Percentiles rank a stretch among this genome's conserved stretches.
Conservation (phyloP, 2,797 vertebrate species). For the Sebastiscus tertius region DNA sequence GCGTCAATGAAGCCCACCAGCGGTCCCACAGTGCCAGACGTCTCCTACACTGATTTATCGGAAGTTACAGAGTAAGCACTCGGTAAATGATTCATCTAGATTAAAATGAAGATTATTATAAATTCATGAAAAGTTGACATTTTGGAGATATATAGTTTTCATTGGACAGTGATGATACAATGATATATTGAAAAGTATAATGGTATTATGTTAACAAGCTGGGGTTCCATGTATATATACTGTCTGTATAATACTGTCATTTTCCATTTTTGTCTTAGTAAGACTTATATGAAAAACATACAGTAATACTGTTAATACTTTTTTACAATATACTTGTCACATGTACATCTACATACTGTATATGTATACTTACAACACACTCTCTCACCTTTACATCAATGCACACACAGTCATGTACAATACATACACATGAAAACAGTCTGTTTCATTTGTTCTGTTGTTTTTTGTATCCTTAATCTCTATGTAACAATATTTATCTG, state of each 20-base stretch:
- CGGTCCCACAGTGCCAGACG: constrained; percentile 11
- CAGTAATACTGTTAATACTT: not conserved
- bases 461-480: not conserved
- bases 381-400: not conserved
- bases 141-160: not conserved
- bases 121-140: not conserved
- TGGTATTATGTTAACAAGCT: not conserved
- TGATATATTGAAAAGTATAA: not conserved
- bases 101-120: not conserved
- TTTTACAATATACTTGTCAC: not conserved
- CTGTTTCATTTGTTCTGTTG: not conserved
- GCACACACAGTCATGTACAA: not conserved
- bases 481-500: not conserved
- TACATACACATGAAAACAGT: not conserved
- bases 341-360: not conserved
- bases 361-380: not conserved
- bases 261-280: not conserved
- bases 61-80: not conserved
- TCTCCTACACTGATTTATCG: constrained; percentile 25
- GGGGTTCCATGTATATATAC: not conserved
- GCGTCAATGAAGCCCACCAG: constrained; percentile 75
- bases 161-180: not conserved
- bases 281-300: not conserved
- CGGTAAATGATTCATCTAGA: not conserved
- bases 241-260: not conserved